Conservation (phyloP, 2,113 vertebrate species). For the Oceanodroma tethys region DNA sequence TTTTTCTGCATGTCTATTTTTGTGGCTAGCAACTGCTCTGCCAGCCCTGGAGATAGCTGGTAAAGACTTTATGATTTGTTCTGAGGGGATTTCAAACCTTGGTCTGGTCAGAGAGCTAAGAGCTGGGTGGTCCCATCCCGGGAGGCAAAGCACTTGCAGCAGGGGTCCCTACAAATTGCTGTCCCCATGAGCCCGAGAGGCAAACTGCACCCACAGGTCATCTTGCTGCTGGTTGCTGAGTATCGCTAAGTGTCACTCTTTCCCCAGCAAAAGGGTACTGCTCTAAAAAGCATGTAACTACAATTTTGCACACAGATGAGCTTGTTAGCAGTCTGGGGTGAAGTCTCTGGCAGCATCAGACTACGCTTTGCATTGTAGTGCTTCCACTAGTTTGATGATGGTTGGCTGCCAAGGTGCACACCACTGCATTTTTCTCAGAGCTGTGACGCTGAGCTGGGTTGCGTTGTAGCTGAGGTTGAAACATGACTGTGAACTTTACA, state of each 20-base stretch:
- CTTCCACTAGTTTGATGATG: neutral
- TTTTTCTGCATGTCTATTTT: neutral
- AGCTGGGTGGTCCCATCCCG: neutral
- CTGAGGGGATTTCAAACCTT: neutral
- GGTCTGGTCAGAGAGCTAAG: neutral
- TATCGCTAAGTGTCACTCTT: neutral
- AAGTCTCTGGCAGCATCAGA: neutral
- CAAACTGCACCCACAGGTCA: neutral
- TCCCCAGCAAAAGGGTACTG: neutral
- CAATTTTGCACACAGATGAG: neutral
- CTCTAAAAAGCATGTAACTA: neutral
- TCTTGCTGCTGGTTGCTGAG: neutral
- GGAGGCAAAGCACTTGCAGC: neutral
- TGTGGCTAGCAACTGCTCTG: neutral
- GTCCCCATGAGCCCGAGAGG: rapidly evolving
- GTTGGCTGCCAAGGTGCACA: neutral
- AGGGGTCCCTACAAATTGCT: neutral
- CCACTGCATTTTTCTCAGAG: neutral
- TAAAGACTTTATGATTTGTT: neutral
- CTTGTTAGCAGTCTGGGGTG: neutral
- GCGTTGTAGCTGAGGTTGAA: neutral
- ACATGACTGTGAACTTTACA: neutral
- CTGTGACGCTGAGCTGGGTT: neutral
- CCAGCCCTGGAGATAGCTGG: neutral
- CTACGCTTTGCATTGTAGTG: neutral